Percentiles rank a stretch among this genome's conserved stretches.
Evolutionary conservation across 2,797 vertebrate species (phyloP).

Genomic region (Gobio occitaniae): DNA sequence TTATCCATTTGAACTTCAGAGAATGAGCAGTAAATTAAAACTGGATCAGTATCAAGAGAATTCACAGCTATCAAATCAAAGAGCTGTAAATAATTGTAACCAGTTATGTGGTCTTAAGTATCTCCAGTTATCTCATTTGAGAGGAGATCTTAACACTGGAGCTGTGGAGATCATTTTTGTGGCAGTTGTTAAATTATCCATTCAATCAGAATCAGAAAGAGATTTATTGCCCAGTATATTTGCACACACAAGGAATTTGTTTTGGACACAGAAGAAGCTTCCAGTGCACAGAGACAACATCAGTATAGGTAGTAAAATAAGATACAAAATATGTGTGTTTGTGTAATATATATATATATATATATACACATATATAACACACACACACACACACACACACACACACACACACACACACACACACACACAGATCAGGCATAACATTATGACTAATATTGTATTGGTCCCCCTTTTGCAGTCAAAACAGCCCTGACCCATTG

Average conservation of each 20-base stretch:
- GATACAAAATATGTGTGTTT: not conserved
- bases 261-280: not conserved
- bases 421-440: too few species aligned
- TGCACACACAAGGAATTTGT: not conserved
- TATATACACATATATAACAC: too few species aligned
- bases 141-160: slow-evolving; percentile 39
- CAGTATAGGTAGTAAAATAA: not conserved
- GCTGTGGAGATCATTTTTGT: slow-evolving; percentile 31
- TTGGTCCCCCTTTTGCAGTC: too few species aligned
- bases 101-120: slow-evolving; percentile 57
- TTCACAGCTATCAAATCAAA: slow-evolving; percentile 69
- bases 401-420: too few species aligned
- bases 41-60: slow-evolving; percentile 62
- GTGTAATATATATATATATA: not conserved
- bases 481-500: too few species aligned
- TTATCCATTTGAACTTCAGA: slow-evolving; percentile 58
- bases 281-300: not conserved
- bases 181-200: slow-evolving; percentile 35
- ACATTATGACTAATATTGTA: too few species aligned
- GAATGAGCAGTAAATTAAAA: slow-evolving; percentile 54
- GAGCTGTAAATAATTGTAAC: slow-evolving; percentile 68
- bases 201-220: not conserved
- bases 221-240: not conserved
- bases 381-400: too few species aligned
- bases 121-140: slow-evolving; percentile 58